Evolutionary conservation across 2,113 vertebrate genomes (phyloP), one percentile per base, ranked within the genome.

Genomic region (Sula dactylatra): DNA sequence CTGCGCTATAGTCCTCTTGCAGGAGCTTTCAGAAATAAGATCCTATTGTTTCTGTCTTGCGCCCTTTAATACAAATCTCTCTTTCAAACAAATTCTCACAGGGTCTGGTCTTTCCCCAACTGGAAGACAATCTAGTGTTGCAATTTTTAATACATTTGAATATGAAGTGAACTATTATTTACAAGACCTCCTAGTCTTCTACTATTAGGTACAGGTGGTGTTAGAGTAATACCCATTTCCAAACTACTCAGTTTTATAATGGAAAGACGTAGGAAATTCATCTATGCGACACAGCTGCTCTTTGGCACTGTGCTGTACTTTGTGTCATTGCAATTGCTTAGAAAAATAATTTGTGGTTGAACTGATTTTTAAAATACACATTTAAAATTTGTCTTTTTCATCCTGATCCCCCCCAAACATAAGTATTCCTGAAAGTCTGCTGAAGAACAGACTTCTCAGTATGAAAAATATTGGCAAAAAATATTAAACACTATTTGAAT

Each of bases 41-140:
- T 32, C 9, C 9, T 26, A 4, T 13, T 9, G 4, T 17, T 77
- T 44, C 38, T 34, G 17, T 1, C 88, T 40, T 0, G 0, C 13
- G 36, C 4, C 59, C 36, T 73, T 91, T 32, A 21, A 17, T 20
- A 2, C 3, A 47, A 65, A 18, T 11, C 12, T 55, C 32, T 36
- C 4, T 55, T 58, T 66, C 25, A 11, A 66, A 62, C 10, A 55
- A 13, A 25, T 13, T 49, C 31, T 32, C 29, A 29, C 10, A 34
- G 7, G 19, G 22, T 55, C 71, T 78, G 8, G 16, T 13, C 17
- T 54, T 59, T 54, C 24, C 10, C 10, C 34, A 74, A 22, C 4
- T 45, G 40, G 40, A 55, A 52, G n/a, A 59, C 7, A 12, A 36
- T 2, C 2, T 10, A 70, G 5, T 13, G 5, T 15, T 47, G 34